Conservation (phyloP, 2,888 invertebrate genomes). For the Orchesellides sinensis region DNA sequence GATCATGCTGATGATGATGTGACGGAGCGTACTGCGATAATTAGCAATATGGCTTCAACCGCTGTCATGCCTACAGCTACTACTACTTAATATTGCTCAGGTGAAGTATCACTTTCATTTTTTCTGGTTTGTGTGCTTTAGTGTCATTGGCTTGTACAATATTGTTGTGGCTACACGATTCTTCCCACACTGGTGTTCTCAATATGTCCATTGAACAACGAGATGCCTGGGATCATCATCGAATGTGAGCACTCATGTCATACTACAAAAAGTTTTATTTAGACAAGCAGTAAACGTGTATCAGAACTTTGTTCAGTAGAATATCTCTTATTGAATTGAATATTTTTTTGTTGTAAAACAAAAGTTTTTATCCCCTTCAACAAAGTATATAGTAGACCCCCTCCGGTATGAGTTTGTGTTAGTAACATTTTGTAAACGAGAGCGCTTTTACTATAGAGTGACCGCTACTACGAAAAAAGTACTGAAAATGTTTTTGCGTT, state of each 20-base stretch:
- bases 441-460: background rate
- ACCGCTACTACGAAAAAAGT: background rate
- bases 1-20: constrained; percentile 37
- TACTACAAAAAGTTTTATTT: background rate
- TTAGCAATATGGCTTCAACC: constrained; percentile 28
- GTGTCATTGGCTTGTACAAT: constrained; percentile 87
- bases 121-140: constrained; percentile 76
- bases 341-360: background rate
- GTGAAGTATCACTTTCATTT: constrained; percentile 61
- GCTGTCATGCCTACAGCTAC: constrained; percentile 20
- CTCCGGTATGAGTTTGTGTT: background rate
- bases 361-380: constrained; percentile 7
- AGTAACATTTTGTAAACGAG: background rate
- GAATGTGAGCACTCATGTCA: constrained; percentile 76
- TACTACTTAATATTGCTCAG: constrained; percentile 46
- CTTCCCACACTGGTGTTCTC: constrained; percentile 83
- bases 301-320: constrained; percentile 25
- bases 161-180: constrained; percentile 85
- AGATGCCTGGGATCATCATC: constrained; percentile 77
- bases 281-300: background rate
- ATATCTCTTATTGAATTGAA: background rate
- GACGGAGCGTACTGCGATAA: constrained; percentile 37
- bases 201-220: constrained; percentile 85
- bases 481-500: background rate
- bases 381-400: constrained; percentile 12